Percentiles rank a stretch among this genome's conserved stretches.
Conservation (phyloP, 2,113 vertebrate genomes). For the Oceanodroma tethys region DNA sequence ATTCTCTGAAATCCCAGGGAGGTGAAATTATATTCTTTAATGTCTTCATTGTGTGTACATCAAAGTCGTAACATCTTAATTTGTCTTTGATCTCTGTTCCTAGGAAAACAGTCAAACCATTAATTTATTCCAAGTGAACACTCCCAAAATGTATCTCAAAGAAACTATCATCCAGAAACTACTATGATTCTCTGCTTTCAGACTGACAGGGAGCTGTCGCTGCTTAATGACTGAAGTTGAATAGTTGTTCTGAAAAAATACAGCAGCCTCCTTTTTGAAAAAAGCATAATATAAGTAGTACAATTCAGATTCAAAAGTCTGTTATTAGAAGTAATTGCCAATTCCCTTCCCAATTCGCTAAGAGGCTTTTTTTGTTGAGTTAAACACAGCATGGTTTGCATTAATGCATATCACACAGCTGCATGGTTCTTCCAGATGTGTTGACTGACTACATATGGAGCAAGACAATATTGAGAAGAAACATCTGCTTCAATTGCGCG, state of each 20-base stretch:
- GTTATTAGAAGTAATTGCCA: neutral
- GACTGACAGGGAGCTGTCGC: neutral
- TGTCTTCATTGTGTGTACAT: conserved; percentile 86
- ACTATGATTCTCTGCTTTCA: neutral
- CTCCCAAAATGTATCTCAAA: neutral
- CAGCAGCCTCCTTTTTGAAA: neutral
- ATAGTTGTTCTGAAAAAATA: neutral
- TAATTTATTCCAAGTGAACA: neutral
- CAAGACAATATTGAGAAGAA: neutral
- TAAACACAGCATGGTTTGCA: neutral
- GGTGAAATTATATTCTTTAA: conserved; percentile 94
- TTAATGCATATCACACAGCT: neutral
- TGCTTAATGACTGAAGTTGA: neutral
- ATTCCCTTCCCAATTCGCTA: neutral
- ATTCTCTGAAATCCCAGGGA: conserved; percentile 82
- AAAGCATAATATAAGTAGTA: neutral
- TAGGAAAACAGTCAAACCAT: conserved; percentile 63
- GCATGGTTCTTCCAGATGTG: neutral
- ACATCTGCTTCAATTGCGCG: neutral
- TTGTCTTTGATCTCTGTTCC: conserved; percentile 97
- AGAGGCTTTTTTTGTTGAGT: neutral
- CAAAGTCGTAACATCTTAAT: conserved; percentile 84
- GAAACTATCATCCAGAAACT: neutral
- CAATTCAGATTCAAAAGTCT: neutral
- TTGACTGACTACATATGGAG: neutral